These are phyloP conservation scores for Ormyrus labotus DNA, from an alignment of 2,888 invertebrate genomes.

Conservation along the genomic window DNA sequence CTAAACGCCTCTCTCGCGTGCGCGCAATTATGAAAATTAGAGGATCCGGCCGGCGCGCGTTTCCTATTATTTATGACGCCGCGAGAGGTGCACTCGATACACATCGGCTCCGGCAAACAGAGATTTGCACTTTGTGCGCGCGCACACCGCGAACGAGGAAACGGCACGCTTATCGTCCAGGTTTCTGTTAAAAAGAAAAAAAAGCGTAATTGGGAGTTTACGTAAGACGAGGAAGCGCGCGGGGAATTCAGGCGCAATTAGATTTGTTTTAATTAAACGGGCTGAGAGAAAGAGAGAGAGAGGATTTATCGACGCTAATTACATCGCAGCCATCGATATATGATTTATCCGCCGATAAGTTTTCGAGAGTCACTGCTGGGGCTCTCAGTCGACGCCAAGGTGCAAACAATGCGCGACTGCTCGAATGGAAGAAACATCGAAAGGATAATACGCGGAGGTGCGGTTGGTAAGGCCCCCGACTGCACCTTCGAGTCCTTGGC, in stretches of 20 bases:
- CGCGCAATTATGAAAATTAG: slow-evolving; percentile 50
- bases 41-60: neutral
- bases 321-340: too few relatives aligned
- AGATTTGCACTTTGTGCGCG: neutral
- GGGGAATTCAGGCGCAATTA: neutral
- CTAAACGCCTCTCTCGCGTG: neutral
- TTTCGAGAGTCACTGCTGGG: too few relatives aligned
- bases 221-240: neutral
- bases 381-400: too few relatives aligned
- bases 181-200: neutral
- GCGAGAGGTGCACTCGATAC: neutral
- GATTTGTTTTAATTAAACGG: neutral
- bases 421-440: neutral
- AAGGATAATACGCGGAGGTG: slow-evolving; percentile 28
- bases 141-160: slow-evolving; percentile 1
- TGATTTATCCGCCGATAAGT: too few relatives aligned
- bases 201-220: neutral
- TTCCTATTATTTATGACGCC: slow-evolving; percentile 36
- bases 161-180: slow-evolving; percentile 23
- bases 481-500: slow-evolving; percentile 31
- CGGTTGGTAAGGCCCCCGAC: neutral
- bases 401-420: too few relatives aligned
- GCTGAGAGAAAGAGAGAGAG: too few relatives aligned
- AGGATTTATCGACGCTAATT: too few relatives aligned
- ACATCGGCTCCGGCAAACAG: neutral